Conservation (phyloP, 2,888 invertebrate genomes). For the Drosophila pegasa region DNA sequence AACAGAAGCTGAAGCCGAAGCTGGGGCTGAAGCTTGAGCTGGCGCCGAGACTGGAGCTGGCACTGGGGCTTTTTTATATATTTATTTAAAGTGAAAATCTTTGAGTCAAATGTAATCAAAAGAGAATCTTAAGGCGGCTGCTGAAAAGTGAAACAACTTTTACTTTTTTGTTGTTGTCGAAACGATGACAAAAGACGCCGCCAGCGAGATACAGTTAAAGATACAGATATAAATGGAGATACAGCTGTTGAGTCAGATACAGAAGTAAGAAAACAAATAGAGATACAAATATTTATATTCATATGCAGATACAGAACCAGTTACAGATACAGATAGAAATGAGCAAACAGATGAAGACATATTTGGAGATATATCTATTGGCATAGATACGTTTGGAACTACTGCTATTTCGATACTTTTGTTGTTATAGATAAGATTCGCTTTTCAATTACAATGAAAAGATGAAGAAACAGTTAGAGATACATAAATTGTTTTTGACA, state of each 20-base stretch:
- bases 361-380: background rate
- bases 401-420: background rate
- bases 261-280: background rate
- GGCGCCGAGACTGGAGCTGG: background rate
- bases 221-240: conserved; percentile 2
- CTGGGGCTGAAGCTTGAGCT: background rate
- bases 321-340: background rate
- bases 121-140: conserved; percentile 59
- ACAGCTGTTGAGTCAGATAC: conserved; percentile 6
- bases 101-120: conserved; percentile 47
- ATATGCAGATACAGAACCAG: conserved; percentile 7
- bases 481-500: background rate
- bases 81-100: conserved; percentile 62
- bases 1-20: background rate
- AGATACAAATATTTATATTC: conserved; percentile 2
- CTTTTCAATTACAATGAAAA: background rate
- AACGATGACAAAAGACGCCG: conserved; percentile 37
- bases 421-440: background rate
- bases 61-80: conserved; percentile 9
- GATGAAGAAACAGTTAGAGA: background rate
- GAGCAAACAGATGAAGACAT: background rate
- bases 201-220: conserved; percentile 6
- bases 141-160: conserved; percentile 74
- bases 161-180: conserved; percentile 57
- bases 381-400: background rate